Conservation (phyloP, 1,140 invertebrate genomes). For the Chrysomallon squamiferum region DNA sequence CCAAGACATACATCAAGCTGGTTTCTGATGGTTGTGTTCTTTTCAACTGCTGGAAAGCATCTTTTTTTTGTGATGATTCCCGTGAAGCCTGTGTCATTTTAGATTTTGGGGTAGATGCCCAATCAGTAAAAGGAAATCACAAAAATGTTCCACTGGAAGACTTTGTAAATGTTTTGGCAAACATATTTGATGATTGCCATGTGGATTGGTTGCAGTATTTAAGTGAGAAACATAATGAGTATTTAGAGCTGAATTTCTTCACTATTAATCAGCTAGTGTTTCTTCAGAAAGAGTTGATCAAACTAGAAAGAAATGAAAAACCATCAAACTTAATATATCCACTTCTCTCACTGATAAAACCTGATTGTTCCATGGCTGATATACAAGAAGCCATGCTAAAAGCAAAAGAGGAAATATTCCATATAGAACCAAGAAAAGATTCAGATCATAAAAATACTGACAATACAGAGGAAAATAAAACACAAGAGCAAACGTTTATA, state of each 20-base stretch:
- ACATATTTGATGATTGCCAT: slow-evolving; percentile 50
- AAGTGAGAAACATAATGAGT: slow-evolving; percentile 36
- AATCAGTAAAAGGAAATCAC: slow-evolving; percentile 24
- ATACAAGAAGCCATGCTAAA: slow-evolving; percentile 26
- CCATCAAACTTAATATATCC: slow-evolving; percentile 29
- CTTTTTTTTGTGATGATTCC: slow-evolving; percentile 37
- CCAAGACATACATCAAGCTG: slow-evolving; percentile 45
- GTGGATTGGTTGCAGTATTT: slow-evolving; percentile 48
- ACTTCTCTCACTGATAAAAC: slow-evolving; percentile 37
- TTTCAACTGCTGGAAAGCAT: slow-evolving; percentile 44
- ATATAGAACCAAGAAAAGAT: slow-evolving; percentile 13
- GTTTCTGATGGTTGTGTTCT: slow-evolving; percentile 47
- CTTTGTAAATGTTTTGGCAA: slow-evolving; percentile 39
- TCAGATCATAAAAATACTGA: slow-evolving; percentile 8
- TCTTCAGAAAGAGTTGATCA: slow-evolving; percentile 45
- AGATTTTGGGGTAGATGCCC: slow-evolving; percentile 32
- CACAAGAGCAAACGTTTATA: slow-evolving; percentile 17
- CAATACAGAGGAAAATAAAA: slow-evolving; percentile 7
- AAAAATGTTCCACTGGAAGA: slow-evolving; percentile 13
- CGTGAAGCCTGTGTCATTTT: slow-evolving; percentile 32
- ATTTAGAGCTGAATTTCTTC: slow-evolving; percentile 47
- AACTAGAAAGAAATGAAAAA: slow-evolving; percentile 20
- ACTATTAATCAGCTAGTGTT: slow-evolving; percentile 55
- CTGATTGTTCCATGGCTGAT: slow-evolving; percentile 28
- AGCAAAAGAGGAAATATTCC: slow-evolving; percentile 28